Evolutionary conservation across 2,888 invertebrate genomes (phyloP).

Genomic region (Ornithoptera priamus): DNA sequence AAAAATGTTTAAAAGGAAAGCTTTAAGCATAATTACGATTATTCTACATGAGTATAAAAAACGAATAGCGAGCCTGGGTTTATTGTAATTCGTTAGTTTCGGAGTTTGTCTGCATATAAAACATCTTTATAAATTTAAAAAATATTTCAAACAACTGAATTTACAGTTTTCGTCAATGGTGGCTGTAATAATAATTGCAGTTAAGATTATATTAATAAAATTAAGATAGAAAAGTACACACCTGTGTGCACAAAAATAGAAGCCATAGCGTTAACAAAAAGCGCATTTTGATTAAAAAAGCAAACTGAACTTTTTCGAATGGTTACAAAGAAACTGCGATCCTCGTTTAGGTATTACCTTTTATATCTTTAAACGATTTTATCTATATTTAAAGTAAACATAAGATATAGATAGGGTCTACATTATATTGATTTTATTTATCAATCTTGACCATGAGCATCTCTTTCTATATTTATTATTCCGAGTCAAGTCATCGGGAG

Average conservation of each 20-base stretch:
- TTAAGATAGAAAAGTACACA: background rate
- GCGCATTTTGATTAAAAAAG: slow-evolving; percentile 15
- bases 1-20: background rate
- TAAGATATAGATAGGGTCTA: background rate
- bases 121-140: too few species aligned
- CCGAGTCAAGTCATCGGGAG: background rate
- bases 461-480: background rate
- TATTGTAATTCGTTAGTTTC: too few species aligned
- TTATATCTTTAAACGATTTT: slow-evolving; percentile 15
- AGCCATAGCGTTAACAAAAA: slow-evolving; percentile 3
- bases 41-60: background rate
- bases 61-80: too few species aligned
- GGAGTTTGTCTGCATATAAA: too few species aligned
- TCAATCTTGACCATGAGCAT: background rate
- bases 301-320: background rate
- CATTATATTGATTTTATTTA: background rate
- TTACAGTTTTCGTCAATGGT: too few species aligned
- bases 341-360: background rate
- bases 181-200: background rate
- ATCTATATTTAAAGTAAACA: background rate
- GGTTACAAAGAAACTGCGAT: background rate
- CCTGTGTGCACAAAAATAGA: slow-evolving; percentile 15
- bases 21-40: background rate
- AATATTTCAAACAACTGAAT: too few species aligned
- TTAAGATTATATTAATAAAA: background rate